Percentiles rank a stretch among this genome's conserved stretches.
These are phyloP conservation scores for Drosophila helvetica DNA, from an alignment of 2,888 invertebrate species.

Conservation along the genomic window DNA sequence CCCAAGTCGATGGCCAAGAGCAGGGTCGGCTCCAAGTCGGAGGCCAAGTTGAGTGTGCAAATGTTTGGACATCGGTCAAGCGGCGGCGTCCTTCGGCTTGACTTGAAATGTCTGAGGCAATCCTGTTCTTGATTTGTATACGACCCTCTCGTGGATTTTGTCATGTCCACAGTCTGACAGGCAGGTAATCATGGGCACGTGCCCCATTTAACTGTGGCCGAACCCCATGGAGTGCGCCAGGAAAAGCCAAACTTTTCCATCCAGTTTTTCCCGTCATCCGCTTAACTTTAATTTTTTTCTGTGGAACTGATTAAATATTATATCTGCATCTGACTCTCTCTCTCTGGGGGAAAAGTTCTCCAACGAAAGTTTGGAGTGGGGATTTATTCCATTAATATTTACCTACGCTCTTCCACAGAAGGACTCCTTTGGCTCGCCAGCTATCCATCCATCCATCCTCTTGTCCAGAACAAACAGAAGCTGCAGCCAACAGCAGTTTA, in stretches of 20 bases:
- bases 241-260: too few relatives aligned
- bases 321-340: too few relatives aligned
- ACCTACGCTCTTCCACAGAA: slow-evolving; percentile 10
- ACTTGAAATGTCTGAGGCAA: background rate
- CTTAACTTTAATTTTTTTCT: background rate
- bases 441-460: slow-evolving; percentile 2
- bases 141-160: slow-evolving; percentile 28
- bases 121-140: slow-evolving; percentile 55
- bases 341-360: background rate
- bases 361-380: background rate
- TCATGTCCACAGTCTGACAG: slow-evolving; percentile 26
- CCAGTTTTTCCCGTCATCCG: background rate
- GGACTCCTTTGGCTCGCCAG: background rate
- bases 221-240: background rate
- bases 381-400: slow-evolving; percentile 33
- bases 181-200: slow-evolving; percentile 36
- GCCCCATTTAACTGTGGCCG: background rate
- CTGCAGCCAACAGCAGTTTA: slow-evolving; percentile 24
- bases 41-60: slow-evolving; percentile 45
- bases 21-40: slow-evolving; percentile 17
- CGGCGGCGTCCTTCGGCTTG: slow-evolving; percentile 15
- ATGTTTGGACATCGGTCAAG: slow-evolving; percentile 56
- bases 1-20: background rate
- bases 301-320: background rate
- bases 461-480: slow-evolving; percentile 24